Conservation (phyloP, 2,113 vertebrate species). For the Ginglymostoma cirratum region DNA sequence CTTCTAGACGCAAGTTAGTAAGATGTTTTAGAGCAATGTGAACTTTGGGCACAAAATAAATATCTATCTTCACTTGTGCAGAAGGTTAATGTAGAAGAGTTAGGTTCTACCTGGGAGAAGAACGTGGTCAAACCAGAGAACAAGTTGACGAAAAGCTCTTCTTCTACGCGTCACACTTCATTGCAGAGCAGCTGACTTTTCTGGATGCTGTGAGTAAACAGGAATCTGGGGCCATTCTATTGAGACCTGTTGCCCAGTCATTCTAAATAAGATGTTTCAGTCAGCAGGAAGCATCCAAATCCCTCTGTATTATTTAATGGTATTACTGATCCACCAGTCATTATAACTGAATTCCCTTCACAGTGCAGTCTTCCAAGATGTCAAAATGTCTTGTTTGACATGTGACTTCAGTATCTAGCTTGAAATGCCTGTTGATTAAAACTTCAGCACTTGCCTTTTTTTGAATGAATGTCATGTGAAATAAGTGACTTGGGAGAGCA, state of each 20-base stretch:
- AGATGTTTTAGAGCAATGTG: neutral
- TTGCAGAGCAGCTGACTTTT: slow-evolving; percentile 89
- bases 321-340: neutral
- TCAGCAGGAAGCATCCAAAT: neutral
- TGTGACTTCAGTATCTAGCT: neutral
- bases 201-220: slow-evolving; percentile 80
- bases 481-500: neutral
- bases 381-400: too few species aligned
- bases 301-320: neutral
- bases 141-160: slow-evolving; percentile 59
- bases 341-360: too few species aligned
- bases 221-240: neutral
- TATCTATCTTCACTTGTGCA: slow-evolving; percentile 43
- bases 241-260: neutral
- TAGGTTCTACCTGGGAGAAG: slow-evolving; percentile 62
- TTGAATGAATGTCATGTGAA: neutral
- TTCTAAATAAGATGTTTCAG: neutral
- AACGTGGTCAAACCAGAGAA: slow-evolving; percentile 66
- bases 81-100: slow-evolving; percentile 60
- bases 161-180: slow-evolving; percentile 70
- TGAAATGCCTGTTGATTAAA: neutral
- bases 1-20: neutral
- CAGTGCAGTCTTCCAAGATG: neutral
- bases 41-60: slow-evolving; percentile 7
- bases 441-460: neutral